phyloP scores from a whole-genome alignment of 2,797 vertebrate genomes.

The Myotis vivesi region DNA sequence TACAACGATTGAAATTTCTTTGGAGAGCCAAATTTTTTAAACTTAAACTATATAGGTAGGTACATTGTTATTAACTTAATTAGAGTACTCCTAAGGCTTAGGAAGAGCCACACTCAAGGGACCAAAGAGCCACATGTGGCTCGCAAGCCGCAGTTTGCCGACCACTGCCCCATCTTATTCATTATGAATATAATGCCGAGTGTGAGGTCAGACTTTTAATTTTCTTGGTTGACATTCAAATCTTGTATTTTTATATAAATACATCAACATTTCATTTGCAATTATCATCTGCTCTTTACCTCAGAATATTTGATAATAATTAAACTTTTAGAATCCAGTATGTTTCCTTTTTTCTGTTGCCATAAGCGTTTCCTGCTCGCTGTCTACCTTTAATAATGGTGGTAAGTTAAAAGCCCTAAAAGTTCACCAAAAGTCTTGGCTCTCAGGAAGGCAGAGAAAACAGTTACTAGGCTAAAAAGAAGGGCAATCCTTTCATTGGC shows the following conservation, averaged over 20 bases:
- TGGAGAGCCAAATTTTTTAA: too few relatives aligned
- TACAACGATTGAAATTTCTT: too few relatives aligned
- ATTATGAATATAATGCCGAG: not conserved
- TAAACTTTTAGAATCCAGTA: conserved; percentile 19
- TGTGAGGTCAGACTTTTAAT: not conserved
- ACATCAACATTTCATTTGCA: not conserved
- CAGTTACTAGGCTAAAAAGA: not conserved
- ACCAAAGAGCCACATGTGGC: too few relatives aligned
- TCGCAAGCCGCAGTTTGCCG: too few relatives aligned
- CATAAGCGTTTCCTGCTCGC: not conserved
- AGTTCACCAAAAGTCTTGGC: not conserved
- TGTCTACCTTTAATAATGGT: not conserved
- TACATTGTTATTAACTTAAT: too few relatives aligned
- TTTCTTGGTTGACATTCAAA: not conserved
- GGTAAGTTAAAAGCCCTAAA: not conserved
- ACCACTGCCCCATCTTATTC: not conserved
- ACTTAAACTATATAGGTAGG: too few relatives aligned
- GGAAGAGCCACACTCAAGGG: too few relatives aligned
- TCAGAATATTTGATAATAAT: not conserved
- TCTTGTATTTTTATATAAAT: not conserved
- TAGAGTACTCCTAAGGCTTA: too few relatives aligned
- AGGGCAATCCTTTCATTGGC: not conserved
- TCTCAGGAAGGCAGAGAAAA: not conserved
- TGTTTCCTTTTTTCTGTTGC: not conserved
- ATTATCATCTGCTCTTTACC: not conserved